A percentile compares a stretch with the other conserved stretches of the same genome.
phyloP scores from a whole-genome alignment of 2,888 invertebrate species.

The Eupeodes luniger region DNA sequence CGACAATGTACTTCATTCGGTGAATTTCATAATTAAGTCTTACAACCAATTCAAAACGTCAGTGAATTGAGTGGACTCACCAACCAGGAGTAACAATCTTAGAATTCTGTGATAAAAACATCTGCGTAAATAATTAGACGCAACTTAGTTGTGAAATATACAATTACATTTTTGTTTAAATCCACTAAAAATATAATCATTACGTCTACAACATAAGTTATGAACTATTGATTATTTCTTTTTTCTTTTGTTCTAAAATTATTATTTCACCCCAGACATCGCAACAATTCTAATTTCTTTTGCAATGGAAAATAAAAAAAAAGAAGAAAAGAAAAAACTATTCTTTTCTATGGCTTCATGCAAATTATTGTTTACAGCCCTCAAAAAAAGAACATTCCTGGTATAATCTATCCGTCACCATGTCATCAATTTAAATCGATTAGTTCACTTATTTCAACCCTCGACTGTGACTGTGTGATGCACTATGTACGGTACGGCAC shows the following conservation, averaged over 20 bases:
- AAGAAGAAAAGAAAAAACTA: background rate
- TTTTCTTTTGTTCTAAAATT: background rate
- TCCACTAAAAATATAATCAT: no score
- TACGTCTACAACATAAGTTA: background rate
- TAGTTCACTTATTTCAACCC: conserved; percentile 27
- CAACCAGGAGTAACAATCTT: no score
- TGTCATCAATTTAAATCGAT: conserved; percentile 3
- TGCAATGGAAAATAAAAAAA: background rate
- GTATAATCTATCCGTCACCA: background rate
- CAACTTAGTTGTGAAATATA: no score
- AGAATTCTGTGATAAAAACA: no score
- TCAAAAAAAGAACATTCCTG: background rate
- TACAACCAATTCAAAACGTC: no score
- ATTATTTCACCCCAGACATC: background rate
- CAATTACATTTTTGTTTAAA: no score
- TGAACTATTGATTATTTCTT: background rate
- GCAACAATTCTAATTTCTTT: conserved; percentile 9
- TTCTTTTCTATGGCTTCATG: conserved; percentile 5
- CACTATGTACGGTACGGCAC: no score
- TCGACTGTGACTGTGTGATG: conserved; percentile 1
- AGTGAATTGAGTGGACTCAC: no score
- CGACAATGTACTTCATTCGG: no score
- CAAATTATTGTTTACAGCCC: background rate
- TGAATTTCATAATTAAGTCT: no score
- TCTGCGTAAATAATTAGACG: no score